A percentile compares a stretch with the other conserved stretches of the same genome.
Conservation (phyloP, 2,797 vertebrate species). For the Pangasius macronema region DNA sequence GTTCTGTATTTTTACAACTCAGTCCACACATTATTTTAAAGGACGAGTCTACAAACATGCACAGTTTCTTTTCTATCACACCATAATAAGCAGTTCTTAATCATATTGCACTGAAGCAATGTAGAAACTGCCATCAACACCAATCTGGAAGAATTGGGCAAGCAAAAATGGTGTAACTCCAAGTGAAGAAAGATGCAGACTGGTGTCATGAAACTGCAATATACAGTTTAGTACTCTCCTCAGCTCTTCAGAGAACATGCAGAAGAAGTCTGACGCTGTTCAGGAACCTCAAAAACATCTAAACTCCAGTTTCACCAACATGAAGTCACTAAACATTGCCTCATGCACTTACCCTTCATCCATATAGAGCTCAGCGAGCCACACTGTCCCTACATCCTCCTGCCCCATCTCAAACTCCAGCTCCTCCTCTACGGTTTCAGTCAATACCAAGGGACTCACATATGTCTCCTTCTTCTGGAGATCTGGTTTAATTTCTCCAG, state of each 20-base stretch:
- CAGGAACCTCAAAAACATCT: background rate
- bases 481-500: slow-evolving; percentile 18
- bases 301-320: slow-evolving; percentile 21
- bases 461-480: slow-evolving; percentile 36
- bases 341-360: slow-evolving; percentile 72
- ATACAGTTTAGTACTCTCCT: background rate
- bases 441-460: slow-evolving; percentile 56
- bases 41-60: background rate
- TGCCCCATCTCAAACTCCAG: slow-evolving; percentile 74
- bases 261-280: background rate
- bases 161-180: background rate
- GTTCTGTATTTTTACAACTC: background rate
- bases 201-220: background rate
- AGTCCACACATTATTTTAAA: background rate
- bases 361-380: slow-evolving; percentile 76
- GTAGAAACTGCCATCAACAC: background rate
- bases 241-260: background rate
- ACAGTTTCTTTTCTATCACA: background rate
- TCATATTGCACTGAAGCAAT: background rate
- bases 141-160: background rate
- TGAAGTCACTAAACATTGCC: slow-evolving; percentile 31
- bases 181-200: background rate
- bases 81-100: background rate
- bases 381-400: slow-evolving; percentile 73
- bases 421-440: slow-evolving; percentile 65